Evolutionary conservation across 2,888 invertebrate genomes (phyloP).

Genomic region (Volucella zonaria): DNA sequence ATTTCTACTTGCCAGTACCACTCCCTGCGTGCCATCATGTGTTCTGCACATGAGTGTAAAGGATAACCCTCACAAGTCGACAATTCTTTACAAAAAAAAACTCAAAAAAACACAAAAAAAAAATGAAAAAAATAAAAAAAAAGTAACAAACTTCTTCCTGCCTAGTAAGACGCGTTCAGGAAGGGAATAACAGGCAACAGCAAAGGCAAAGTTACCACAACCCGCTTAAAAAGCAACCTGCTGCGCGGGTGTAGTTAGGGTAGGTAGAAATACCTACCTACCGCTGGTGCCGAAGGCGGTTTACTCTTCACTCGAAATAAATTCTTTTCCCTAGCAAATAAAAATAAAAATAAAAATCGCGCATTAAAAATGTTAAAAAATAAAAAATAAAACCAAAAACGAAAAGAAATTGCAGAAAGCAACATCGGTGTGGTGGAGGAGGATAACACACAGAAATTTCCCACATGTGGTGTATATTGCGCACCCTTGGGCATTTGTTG

Average conservation of each 20-base stretch:
- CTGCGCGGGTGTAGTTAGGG: conserved; percentile 21
- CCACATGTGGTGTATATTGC: conserved; percentile 59
- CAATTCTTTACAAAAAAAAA: conserved; percentile 21
- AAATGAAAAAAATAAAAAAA: too few species aligned
- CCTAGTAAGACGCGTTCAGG: too few species aligned
- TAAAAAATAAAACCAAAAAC: neutral
- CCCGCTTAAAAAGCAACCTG: conserved; percentile 57
- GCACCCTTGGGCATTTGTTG: conserved; percentile 56
- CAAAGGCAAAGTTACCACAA: conserved; percentile 59
- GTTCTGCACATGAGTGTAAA: conserved; percentile 55
- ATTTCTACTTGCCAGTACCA: conserved; percentile 51
- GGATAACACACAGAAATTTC: conserved; percentile 53
- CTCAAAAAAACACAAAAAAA: too few species aligned
- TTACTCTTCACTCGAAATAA: conserved; percentile 46
- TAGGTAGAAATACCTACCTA: conserved; percentile 42
- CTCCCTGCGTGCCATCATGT: conserved; percentile 8
- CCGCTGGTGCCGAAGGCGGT: conserved; percentile 25
- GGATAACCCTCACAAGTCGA: conserved; percentile 57
- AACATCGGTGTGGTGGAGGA: neutral
- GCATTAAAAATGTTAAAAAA: conserved; percentile 50
- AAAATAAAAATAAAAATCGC: conserved; percentile 47
- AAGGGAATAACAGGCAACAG: neutral
- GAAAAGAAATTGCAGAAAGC: neutral
- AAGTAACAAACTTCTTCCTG: too few species aligned
- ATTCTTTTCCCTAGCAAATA: conserved; percentile 39